These are phyloP conservation scores for rat (Rattus norvegicus) DNA, from an alignment of 2,113 vertebrate genomes.

Conservation along the genomic window GRCr8 NC_086025.1:54095501-54096000, in stretches of 20 bases:
- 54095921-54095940: background rate
- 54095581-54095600: background rate
- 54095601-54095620: conserved; percentile 28
- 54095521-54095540: background rate
- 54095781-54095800: background rate
- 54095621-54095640: conserved; percentile 13
- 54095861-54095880: background rate
- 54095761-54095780: background rate
- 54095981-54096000: background rate
- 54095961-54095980: background rate
- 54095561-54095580: background rate
- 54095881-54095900: background rate
- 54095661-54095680: conserved; percentile 33
- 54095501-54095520: conserved; percentile 17
- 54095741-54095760: background rate
- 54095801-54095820: background rate
- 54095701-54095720: conserved; percentile 21
- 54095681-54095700: conserved; percentile 13
- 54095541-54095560: background rate
- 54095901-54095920: background rate
- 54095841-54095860: background rate
- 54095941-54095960: background rate
- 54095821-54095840: background rate
- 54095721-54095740: conserved; percentile 19
- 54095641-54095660: conserved; percentile 11